Evolutionary conservation across 2,113 vertebrate genomes (phyloP).

Genomic region (Clarias batrachus): DNA sequence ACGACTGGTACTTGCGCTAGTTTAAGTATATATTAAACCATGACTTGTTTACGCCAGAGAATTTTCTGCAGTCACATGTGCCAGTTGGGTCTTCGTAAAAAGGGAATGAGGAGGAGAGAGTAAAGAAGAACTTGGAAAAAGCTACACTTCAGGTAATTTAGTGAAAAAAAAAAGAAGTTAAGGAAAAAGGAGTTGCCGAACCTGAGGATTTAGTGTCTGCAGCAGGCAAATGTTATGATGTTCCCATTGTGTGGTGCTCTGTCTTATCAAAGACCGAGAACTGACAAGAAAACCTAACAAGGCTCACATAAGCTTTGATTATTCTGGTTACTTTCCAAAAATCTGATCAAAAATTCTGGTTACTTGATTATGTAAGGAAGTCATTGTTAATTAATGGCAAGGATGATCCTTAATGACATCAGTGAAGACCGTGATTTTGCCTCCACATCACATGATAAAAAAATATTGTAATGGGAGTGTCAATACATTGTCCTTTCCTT

Average conservation of each 20-base stretch:
- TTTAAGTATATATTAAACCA: neutral
- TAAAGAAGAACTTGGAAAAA: constrained; percentile 8
- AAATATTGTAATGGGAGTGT: neutral
- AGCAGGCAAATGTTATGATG: constrained; percentile 5
- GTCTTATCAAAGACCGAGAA: neutral
- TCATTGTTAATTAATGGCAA: neutral
- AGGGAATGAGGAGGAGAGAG: neutral
- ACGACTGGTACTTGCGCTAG: too few relatives aligned
- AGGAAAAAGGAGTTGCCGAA: neutral
- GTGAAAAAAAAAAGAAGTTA: neutral
- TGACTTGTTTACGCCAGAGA: neutral
- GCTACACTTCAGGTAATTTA: neutral
- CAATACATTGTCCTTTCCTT: neutral
- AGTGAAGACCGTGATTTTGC: neutral
- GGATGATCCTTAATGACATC: neutral
- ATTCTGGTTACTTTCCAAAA: neutral
- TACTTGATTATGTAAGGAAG: neutral
- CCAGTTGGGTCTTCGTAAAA: neutral
- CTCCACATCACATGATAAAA: neutral
- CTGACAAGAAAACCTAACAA: neutral
- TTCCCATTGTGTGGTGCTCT: neutral
- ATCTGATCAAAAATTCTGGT: too few relatives aligned
- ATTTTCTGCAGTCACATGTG: neutral
- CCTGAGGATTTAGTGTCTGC: neutral
- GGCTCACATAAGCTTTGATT: neutral